Evolutionary conservation across 2,797 vertebrate species (phyloP), one percentile per base, ranked within the genome.

Genomic region (Falco cherrug): DNA sequence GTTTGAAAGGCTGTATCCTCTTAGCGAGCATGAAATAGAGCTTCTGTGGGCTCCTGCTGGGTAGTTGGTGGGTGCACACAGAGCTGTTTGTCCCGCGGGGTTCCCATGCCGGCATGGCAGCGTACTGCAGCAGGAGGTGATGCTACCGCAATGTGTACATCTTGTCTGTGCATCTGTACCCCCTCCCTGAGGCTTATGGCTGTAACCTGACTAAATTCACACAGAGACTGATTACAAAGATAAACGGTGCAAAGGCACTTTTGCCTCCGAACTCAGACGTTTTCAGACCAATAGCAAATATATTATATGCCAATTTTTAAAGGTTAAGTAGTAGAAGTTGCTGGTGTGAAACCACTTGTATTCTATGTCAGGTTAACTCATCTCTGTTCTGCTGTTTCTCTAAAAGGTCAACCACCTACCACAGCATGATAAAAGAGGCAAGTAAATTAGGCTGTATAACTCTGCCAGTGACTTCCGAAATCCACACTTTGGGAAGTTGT

Each of bases 131-230:
- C 43, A 73, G 41, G 33, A 87, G 47, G 25, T 33, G 92, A 57
- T 41, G 50, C 41, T 31, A 20, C 16, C 24, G 24, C 39, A 9
- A 5, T 39, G 18, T 25, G 14, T 1, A 19, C 0, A 0, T 54
- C 25, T 33, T 45, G 13, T 15, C 1, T 22, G 6, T 45, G 67
- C n/a, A 57, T 60, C 50, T 16, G 37, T 16, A 33, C 26, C 26
- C 83, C 26, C 39, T 35, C 50, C 43, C 29, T 78, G 43, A 10
- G 20, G 57, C 54, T 84, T 2, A 2, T 10, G n/a, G 50, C 33
- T 89, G 57, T 68, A 83, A 19, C 41, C 28, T 25, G 47, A 54
- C 21, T 48, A 9, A 89, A 74, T 45, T 70, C 43, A 37, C 41
- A 5, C 33, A 35, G 48, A 45, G 39, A 10, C 28, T 18, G 21